phyloP scores from a whole-genome alignment of 2,888 invertebrate species.

The Sinotaia quadrata region DNA sequence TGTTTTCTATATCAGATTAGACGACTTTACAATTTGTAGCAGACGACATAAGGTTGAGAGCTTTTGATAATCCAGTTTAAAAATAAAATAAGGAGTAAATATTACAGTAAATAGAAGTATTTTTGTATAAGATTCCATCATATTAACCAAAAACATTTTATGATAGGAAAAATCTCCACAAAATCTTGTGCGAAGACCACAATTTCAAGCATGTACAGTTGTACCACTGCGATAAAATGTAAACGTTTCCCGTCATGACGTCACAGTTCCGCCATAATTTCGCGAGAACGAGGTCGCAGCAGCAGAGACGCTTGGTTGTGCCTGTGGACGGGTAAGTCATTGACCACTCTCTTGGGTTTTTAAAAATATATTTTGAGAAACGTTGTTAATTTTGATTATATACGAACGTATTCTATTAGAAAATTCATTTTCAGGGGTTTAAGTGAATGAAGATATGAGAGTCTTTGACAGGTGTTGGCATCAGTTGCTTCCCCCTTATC shows the following conservation, averaged over 20 bases:
- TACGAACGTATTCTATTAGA: not conserved
- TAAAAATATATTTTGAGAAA: not conserved
- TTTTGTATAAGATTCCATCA: too few relatives aligned
- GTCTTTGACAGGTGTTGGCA: constrained; percentile 17
- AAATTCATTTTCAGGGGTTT: not conserved
- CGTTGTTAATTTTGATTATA: not conserved
- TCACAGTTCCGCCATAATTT: constrained; percentile 38
- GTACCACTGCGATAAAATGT: not conserved
- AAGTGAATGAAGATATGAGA: not conserved
- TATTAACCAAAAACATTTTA: too few relatives aligned
- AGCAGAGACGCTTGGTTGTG: constrained; percentile 12
- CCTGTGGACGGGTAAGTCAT: constrained; percentile 20
- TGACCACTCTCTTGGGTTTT: not conserved
- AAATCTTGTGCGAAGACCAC: not conserved
- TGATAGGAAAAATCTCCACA: too few relatives aligned
- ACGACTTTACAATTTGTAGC: not conserved
- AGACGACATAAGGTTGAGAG: constrained; percentile 3
- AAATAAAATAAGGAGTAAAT: too few relatives aligned
- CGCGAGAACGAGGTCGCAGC: constrained; percentile 36
- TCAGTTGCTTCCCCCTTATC: constrained; percentile 28
- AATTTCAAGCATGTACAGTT: not conserved
- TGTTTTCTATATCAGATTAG: too few relatives aligned
- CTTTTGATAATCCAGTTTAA: too few relatives aligned
- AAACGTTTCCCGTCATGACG: constrained; percentile 36
- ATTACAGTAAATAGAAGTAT: too few relatives aligned